Conservation (phyloP, 2,888 invertebrate species). For the Tuta absoluta region DNA sequence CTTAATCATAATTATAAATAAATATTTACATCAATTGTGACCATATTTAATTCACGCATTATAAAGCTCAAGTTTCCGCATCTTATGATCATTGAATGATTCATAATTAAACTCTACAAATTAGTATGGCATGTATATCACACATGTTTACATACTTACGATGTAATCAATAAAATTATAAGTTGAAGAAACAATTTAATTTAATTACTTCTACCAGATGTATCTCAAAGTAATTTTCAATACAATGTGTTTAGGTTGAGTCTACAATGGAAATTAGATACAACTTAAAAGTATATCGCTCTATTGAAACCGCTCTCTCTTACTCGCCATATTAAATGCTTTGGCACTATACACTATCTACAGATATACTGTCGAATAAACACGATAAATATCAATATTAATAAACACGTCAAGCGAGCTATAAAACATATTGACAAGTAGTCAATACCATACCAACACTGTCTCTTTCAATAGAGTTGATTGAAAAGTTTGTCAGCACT, state of each 20-base stretch:
- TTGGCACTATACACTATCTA: constrained; percentile 23
- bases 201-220: no score
- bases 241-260: no score
- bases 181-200: not conserved
- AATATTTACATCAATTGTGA: not conserved
- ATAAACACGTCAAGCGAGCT: constrained; percentile 6
- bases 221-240: no score
- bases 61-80: constrained; percentile 3
- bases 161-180: not conserved
- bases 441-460: constrained; percentile 7
- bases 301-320: not conserved
- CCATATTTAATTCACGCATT: not conserved
- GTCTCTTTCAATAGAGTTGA: constrained; percentile 4
- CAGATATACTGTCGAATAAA: constrained; percentile 13
- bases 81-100: constrained; percentile 7
- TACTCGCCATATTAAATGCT: not conserved
- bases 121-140: not conserved
- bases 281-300: not conserved
- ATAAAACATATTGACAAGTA: constrained; percentile 12
- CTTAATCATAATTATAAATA: not conserved
- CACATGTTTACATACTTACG: not conserved
- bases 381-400: constrained; percentile 7
- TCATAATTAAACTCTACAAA: not conserved
- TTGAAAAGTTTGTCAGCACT: constrained; percentile 20
- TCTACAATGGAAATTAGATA: not conserved